Base-by-base conservation (phyloP, 2,888 invertebrate species). In the Hermaeophaga mercurialis region DNA sequence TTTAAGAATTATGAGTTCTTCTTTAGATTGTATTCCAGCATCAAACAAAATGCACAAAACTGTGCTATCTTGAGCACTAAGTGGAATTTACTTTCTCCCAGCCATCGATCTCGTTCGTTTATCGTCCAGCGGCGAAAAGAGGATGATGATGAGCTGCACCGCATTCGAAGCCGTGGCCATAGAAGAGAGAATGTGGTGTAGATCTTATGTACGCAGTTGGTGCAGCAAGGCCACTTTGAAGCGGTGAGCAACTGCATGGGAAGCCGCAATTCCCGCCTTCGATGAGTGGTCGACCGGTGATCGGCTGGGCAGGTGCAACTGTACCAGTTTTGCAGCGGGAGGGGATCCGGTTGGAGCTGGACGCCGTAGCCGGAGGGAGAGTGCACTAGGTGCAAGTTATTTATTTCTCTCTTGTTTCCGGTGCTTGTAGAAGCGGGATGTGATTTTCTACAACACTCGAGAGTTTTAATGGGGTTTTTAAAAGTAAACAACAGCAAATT, bases 231-330 rank as follows among this genome's bases (percentile, higher is more conserved):
- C n/a, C n/a, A n/a, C n/a, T 28, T 28, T n/a, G 7, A 28, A 8
- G 2, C 28, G 3, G 28, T n/a, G 9, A 28, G 9, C 28, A 31
- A 31, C 36, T 9, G 9, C 2, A 36, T 17, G 36, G 36, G 17
- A 36, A 36, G 36, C 36, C 36, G 17, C 36, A 36, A 17, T 15
- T 22, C 22, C 36, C 17, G 17, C 17, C 17, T 15, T 8, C 36
- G 36, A 36, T 36, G 36, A 36, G 36, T 36, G 36, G 36, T 15
- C 36, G 36, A 36, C 17, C 36, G 15, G 17, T 3, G 36, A 36
- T 17, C 36, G 9, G 9, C 17, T 36, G 17, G 36, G 36, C 36
- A 36, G 36, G 36, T 36, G 36, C 17, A 14, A 17, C 17, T 11
- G 17, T 36, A 36, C 36, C 36, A 12, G 36, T 36, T 36, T 36